Evolutionary conservation across 2,888 invertebrate genomes (phyloP).

Genomic region (Lysandra coridon): DNA sequence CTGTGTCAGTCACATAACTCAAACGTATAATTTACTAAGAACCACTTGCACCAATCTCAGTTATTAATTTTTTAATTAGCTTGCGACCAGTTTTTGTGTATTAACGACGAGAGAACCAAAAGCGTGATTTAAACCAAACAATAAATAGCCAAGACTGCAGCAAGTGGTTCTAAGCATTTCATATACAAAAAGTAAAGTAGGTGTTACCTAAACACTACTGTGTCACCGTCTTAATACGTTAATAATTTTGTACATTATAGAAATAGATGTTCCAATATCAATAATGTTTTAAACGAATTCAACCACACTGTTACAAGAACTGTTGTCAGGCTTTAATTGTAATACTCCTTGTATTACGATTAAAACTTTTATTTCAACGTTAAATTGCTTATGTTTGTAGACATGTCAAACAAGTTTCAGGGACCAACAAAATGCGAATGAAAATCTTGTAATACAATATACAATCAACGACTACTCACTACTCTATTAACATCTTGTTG

Average conservation of each 20-base stretch:
- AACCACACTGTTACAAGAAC: background rate
- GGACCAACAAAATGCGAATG: constrained; percentile 1
- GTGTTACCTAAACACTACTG: too few species aligned
- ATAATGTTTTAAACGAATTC: background rate
- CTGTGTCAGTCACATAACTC: background rate
- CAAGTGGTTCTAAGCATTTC: background rate
- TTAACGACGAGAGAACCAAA: background rate
- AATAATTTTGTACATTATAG: background rate
- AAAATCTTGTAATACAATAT: background rate
- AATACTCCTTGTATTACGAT: background rate
- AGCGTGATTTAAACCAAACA: too few species aligned
- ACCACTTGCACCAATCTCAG: background rate
- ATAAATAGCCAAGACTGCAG: background rate
- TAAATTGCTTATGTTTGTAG: background rate
- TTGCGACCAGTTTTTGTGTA: background rate
- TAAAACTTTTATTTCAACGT: background rate
- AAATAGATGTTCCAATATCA: background rate
- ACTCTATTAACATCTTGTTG: background rate
- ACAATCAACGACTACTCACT: background rate
- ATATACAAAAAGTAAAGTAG: background rate
- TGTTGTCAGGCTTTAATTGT: background rate
- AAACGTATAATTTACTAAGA: background rate
- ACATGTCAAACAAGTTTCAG: constrained; percentile 5
- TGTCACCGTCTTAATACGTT: too few species aligned
- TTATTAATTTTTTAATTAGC: background rate